Evolutionary conservation across 1,140 invertebrate genomes (phyloP), one percentile per base, ranked within the genome.

Genomic region (Zaprionus kolodkinae): DNA sequence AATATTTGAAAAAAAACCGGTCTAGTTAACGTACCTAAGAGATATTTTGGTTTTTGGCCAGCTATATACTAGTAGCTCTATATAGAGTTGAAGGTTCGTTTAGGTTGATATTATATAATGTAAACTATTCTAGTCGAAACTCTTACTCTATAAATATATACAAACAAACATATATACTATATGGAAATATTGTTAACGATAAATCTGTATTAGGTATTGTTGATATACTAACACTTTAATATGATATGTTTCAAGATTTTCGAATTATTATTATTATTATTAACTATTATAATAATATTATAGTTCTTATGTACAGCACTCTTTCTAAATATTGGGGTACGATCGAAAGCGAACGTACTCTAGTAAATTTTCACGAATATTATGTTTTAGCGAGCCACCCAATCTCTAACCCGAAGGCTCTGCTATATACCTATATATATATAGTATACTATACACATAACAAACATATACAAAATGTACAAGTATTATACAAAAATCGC

Each of bases 251-350:
- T 70, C 43, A 64, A 70, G 21, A 61, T 77, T 77, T 77, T 79
- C 63, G 13, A n/a, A 68, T 76, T 78, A 67, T 57, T 50, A 69
- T 76, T 78, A 67, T 57, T 50, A 69, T 70, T 74, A 74, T 67
- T 67, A 69, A 61, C 59, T 63, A 50, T 66, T 62, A 62, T 66
- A 56, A 57, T 70, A 38, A 70, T 69, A 75, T 79, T 45, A 35
- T 83, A 74, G 77, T 69, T 87, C 80, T 87, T 78, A 73, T 87
- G 83, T 87, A 87, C 84, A 87, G 83, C 83, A 88, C 80, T 81
- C 83, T 21, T 21, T 79, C 54, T 66, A 54, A 64, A 72, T 67
- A 54, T 79, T 66, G 66, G 76, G 43, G 55, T 76, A 80, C 69
- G 33, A 59, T 43, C 65, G n/a, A 72, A 43, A 52, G 35, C 17